Evolutionary conservation across 2,797 vertebrate genomes (phyloP), one percentile per base, ranked within the genome.

Genomic region (Urocyon cinereoargenteus): DNA sequence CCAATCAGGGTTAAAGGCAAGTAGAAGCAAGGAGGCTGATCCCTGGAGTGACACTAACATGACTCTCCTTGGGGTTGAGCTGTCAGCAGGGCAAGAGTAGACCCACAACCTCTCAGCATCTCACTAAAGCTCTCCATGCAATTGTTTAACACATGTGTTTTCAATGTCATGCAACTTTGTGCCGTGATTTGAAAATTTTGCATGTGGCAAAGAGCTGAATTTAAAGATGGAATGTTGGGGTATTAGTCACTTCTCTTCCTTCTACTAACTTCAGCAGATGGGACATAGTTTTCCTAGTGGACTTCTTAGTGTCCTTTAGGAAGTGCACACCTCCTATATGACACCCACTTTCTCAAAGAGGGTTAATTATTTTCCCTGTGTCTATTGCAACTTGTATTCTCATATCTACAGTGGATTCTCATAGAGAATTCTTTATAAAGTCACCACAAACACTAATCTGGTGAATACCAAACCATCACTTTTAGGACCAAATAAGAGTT

Each of bases 131-230:
- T 49, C 68, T 78, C 55, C 36, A 3, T 4, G 1, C 11, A 45
- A 7, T 5, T 57, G 57, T 36, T 61, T 61, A 93, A 90, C 18
- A 68, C 77, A 70, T 64, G 62, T 96, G 82, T 91, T 97, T 95
- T 85, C 68, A 86, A 95, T 70, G 62, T 55, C 72, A 59, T 88
- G 93, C 34, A 91, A 90, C 12, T 92, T 92, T 88, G 18, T 64
- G 64, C 77, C 88, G 1, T 88, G 81, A 92, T 91, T 81, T 92
- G 36, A 96, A 96, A 59, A 21, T 61, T 85, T 45, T 51, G 15
- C 21, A 24, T 86, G 73, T 62, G 49, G 88, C 57, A 62, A 95
- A 96, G 40, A 75, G 51, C 36, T 91, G 59, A 62, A 53, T 66
- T 84, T 89, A 55, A 70, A 85, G 26, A 73, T 55, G 45, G 70